Evolutionary conservation across 2,888 invertebrate species (phyloP).

Genomic region (Hydroisotoma schaefferi): DNA sequence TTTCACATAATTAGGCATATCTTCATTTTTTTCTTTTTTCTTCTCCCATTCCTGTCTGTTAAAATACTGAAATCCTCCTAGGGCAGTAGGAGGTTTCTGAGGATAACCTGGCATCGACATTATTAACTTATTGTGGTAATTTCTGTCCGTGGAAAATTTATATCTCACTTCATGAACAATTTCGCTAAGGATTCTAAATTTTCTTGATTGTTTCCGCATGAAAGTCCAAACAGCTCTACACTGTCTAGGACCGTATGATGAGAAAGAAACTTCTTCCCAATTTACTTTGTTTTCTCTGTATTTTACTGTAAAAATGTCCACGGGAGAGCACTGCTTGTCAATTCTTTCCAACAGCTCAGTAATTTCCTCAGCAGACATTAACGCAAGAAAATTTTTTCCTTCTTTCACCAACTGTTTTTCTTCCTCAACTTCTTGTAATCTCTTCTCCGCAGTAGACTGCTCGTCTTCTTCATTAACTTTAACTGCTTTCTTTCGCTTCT

Average conservation of each 20-base stretch:
- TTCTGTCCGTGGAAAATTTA: constrained; percentile 10
- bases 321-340: constrained; percentile 18
- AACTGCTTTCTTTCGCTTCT: too few species aligned
- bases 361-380: constrained; percentile 25
- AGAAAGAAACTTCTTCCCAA: constrained; percentile 42
- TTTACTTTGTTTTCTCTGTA: constrained; percentile 17
- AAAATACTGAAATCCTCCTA: constrained; percentile 19
- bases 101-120: constrained; percentile 35
- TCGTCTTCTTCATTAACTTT: neutral
- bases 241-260: constrained; percentile 20
- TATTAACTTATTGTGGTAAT: constrained; percentile 17
- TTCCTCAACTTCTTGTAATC: neutral
- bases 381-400: constrained; percentile 11
- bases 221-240: constrained; percentile 35
- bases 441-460: neutral
- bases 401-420: constrained; percentile 6
- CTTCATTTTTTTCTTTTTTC: constrained; percentile 1
- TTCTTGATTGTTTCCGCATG: constrained; percentile 25
- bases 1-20: constrained; percentile 20
- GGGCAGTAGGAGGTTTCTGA: constrained; percentile 14
- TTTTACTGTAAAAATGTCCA: constrained; percentile 16
- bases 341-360: constrained; percentile 20
- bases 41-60: constrained; percentile 32
- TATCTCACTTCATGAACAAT: constrained; percentile 33
- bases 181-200: constrained; percentile 40